Base-by-base conservation (phyloP, 2,113 vertebrate genomes). In the Romanogobio albipinnatus region DNA sequence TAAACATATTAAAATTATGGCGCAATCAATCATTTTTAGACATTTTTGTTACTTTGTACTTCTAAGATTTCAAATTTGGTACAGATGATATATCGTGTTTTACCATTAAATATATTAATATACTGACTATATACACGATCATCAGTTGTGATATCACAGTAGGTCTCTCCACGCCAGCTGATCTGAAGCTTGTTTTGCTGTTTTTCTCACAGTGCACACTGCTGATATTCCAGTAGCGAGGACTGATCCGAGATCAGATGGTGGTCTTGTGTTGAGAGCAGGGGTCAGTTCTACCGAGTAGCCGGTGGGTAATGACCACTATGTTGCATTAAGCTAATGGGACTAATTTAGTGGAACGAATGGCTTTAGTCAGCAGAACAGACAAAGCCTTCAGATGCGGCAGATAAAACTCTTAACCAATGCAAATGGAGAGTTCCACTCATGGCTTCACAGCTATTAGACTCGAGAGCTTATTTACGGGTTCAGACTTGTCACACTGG, bases 331-430 rank as follows among this genome's bases (percentile, higher is more conserved):
- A 66, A 81, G 62, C 82, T 87, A 87, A 86, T 85, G 86, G 78
- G 86, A 85, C 82, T 87, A 87, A 87, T 88, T 87, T 85, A 84
- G 84, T 76, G 56, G 82, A 83, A 86, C 76, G 24, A 84, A 81
- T 76, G 76, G 78, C 76, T 87, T 83, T 83, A 84, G 83, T 83
- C 77, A 49, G 80, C 61, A 64, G 66, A 74, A 76, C 17, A 75
- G 81, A 87, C 79, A 85, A 87, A 83, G 75, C 78, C 75, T 15
- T 56, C 66, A 74, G 79, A 83, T 87, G 53, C 71, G 68, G 76
- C 81, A 81, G 86, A 87, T 89, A 88, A 87, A 78, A 53, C 58
- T 39, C 53, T 62, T 78, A 88, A 87, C 81, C 76, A 64, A 62
- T 76, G 86, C 82, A 59, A 84, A 78, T 59, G 80, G 87, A 71